These are phyloP conservation scores for Magallana nippona DNA, from an alignment of 2,888 invertebrate genomes.

Conservation along the genomic window DNA sequence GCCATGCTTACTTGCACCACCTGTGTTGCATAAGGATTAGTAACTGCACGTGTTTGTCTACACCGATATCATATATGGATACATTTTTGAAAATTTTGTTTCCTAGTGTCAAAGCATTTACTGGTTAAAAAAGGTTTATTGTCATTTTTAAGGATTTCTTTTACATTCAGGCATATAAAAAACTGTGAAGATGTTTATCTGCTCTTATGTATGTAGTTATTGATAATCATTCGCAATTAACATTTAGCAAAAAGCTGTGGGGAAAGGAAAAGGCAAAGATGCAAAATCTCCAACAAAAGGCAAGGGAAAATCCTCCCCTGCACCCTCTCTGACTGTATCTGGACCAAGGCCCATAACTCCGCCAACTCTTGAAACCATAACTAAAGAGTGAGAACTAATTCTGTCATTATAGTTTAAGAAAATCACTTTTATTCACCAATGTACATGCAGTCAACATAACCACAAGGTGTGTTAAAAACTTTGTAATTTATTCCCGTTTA, in stretches of 20 bases:
- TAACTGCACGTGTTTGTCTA: constrained; percentile 12
- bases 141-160: too few species aligned
- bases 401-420: too few species aligned
- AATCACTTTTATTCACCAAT: too few species aligned
- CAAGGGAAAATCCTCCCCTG: constrained; percentile 41
- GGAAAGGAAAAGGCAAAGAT: constrained; percentile 48
- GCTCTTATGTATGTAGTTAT: too few species aligned
- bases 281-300: constrained; percentile 54
- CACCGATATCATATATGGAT: not conserved
- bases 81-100: too few species aligned
- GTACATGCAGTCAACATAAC: too few species aligned
- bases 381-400: constrained; percentile 64
- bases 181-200: too few species aligned
- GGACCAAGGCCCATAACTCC: constrained; percentile 70
- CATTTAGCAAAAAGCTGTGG: constrained; percentile 49
- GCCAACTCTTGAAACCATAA: constrained; percentile 68
- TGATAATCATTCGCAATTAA: not conserved
- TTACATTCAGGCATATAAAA: too few species aligned
- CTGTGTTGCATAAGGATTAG: not conserved
- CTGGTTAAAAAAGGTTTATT: too few species aligned
- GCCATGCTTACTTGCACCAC: not conserved
- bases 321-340: constrained; percentile 53
- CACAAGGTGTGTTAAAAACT: not conserved
- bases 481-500: not conserved
- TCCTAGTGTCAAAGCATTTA: too few species aligned